Evolutionary conservation across 2,113 vertebrate species (phyloP).

Genomic region (Chlamydotis undulata): DNA sequence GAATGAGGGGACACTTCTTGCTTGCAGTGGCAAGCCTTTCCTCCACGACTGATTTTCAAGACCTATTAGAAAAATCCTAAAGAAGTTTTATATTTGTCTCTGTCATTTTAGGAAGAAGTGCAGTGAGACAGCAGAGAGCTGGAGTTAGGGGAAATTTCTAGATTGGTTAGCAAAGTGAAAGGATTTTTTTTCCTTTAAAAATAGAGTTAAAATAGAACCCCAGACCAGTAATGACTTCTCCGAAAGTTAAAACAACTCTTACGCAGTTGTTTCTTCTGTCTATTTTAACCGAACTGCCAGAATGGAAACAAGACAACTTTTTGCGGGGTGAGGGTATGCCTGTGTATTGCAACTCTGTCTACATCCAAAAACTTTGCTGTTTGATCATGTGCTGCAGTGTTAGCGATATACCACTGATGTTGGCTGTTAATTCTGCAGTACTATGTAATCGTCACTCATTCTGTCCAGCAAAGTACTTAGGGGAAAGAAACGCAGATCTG

Average conservation of each 20-base stretch:
- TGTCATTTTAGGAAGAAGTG: neutral
- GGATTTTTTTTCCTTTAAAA: neutral
- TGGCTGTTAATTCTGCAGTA: neutral
- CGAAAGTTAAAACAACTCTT: constrained; percentile 30
- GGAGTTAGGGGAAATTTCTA: neutral
- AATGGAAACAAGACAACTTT: neutral
- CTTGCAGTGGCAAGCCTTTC: neutral
- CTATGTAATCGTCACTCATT: neutral
- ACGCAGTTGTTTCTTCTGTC: neutral
- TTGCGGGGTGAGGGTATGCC: neutral
- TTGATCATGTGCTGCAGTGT: neutral
- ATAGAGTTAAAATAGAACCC: neutral
- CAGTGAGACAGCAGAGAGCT: neutral
- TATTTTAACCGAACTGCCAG: constrained; percentile 7
- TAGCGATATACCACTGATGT: rapidly evolving
- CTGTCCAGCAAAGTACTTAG: neutral
- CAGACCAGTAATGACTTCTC: constrained; percentile 4
- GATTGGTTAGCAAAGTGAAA: neutral
- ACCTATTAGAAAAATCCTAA: neutral
- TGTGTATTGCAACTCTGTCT: neutral
- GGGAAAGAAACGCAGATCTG: neutral
- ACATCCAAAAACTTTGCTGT: neutral
- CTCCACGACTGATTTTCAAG: neutral
- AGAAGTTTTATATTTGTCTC: neutral
- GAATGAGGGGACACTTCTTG: neutral